Conservation (phyloP, 2,797 vertebrate species). For the Hydrolagus colliei region DNA sequence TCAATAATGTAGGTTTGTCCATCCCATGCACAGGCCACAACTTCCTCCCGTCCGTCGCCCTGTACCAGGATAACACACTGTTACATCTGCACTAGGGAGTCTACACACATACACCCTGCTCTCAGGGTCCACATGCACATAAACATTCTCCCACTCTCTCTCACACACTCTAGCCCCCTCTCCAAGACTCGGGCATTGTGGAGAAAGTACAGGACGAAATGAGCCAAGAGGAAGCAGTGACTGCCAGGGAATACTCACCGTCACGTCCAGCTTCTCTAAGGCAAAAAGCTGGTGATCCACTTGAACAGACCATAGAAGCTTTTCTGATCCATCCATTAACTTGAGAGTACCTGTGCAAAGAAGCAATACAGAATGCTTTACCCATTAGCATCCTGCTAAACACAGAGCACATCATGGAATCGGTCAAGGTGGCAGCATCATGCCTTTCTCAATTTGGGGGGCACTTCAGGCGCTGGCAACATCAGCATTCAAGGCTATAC, state of each 20-base stretch:
- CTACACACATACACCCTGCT: too few species aligned
- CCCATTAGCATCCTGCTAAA: background rate
- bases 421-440: too few species aligned
- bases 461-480: too few species aligned
- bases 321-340: slow-evolving; percentile 88
- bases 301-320: slow-evolving; percentile 90
- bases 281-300: slow-evolving; percentile 97
- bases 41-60: slow-evolving; percentile 90
- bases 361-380: background rate
- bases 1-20: slow-evolving; percentile 97
- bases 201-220: too few species aligned
- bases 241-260: slow-evolving; percentile 60
- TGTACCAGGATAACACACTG: slow-evolving; percentile 43
- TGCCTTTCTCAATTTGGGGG: too few species aligned
- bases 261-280: slow-evolving; percentile 88
- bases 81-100: background rate
- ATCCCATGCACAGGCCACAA: slow-evolving; percentile 94
- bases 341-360: slow-evolving; percentile 76
- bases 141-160: too few species aligned
- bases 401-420: background rate
- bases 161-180: too few species aligned
- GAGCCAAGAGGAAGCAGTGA: background rate
- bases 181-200: too few species aligned
- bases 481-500: too few species aligned
- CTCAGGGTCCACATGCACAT: too few species aligned